Conservation (phyloP, 2,113 vertebrate genomes). For the Abramis brama region DNA sequence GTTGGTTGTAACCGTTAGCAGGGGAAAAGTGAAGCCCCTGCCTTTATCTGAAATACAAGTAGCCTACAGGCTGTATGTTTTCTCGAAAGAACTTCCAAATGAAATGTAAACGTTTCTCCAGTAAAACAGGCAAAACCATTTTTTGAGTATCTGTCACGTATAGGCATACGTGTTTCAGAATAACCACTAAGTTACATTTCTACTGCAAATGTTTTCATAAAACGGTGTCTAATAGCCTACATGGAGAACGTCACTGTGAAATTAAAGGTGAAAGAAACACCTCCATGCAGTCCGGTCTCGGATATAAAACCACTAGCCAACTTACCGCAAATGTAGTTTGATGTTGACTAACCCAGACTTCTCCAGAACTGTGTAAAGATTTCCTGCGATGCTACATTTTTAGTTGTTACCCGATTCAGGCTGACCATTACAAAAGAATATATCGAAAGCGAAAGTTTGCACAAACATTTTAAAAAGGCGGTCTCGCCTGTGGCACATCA, state of each 20-base stretch:
- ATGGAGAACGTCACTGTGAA: neutral
- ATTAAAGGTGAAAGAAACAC: neutral
- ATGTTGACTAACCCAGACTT: neutral
- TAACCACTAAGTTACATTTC: neutral
- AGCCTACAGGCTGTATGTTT: no score
- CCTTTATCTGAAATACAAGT: neutral
- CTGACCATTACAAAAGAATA: neutral
- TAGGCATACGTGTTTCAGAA: neutral
- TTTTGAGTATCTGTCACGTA: neutral
- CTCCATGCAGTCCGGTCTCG: neutral
- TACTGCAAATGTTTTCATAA: neutral
- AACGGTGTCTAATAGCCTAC: neutral
- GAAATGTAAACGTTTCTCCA: neutral
- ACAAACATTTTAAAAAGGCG: neutral
- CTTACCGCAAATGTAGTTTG: neutral
- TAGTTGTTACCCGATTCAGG: neutral
- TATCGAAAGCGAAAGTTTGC: constrained; percentile 27
- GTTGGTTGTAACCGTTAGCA: neutral
- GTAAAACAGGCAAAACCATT: no score
- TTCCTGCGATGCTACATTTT: neutral
- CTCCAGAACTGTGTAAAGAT: neutral
- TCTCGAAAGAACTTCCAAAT: neutral
- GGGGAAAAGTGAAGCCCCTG: neutral
- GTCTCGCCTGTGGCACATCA: neutral
- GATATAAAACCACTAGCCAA: neutral